Evolutionary conservation across 2,797 vertebrate genomes (phyloP), one percentile per base, ranked within the genome.

Genomic region (Halcyon chelicuti): DNA sequence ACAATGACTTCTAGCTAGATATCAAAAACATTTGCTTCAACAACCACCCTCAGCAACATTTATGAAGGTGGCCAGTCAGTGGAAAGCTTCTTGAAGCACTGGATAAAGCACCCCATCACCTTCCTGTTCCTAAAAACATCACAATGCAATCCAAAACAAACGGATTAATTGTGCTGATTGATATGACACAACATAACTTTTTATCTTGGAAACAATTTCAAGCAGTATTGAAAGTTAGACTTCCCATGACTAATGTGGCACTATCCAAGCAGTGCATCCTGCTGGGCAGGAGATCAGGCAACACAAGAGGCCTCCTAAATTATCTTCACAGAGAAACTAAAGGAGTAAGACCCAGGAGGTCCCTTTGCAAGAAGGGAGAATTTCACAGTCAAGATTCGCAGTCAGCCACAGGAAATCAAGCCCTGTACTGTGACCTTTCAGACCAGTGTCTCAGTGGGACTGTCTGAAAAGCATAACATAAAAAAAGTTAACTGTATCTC

Each of bases 1-100:
- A 57, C 37, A 37, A 60, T 1, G 3, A 67, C 25, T 28, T 60
- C 31, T 54, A 71, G 35, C 14, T n/a, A 55, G 49, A 9, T 55
- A 86, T 40, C 23, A 44, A 58, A 82, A 71, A 54, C 12, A 19
- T 54, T 85, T 91, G 2, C 15, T 89, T 78, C 39, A 77, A 16
- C 0, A 0, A 15, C 33, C 31, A 7, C 3, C 19, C 15, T 39
- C 46, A 86, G 46, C 21, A 42, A 42, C 42, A 42, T 18, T 61
- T 70, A 49, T 1, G 4, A 58, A 80, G 23, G 31, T 8, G 33
- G 12, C 4, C 57, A 61, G 40, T 8, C 44, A 5, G 3, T 0
- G 12, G 47, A 84, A 94, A 82, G 26, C 4, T 80, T 51, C 81
- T 58, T 51, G 10, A 81, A 40, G 15, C 4, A 11, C 16, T 42